A percentile compares a stretch with the other conserved stretches of the same genome.
Conservation (phyloP, 37 sponge, comb jelly and placozoan genomes). For the Haliclona indistincta region DNA sequence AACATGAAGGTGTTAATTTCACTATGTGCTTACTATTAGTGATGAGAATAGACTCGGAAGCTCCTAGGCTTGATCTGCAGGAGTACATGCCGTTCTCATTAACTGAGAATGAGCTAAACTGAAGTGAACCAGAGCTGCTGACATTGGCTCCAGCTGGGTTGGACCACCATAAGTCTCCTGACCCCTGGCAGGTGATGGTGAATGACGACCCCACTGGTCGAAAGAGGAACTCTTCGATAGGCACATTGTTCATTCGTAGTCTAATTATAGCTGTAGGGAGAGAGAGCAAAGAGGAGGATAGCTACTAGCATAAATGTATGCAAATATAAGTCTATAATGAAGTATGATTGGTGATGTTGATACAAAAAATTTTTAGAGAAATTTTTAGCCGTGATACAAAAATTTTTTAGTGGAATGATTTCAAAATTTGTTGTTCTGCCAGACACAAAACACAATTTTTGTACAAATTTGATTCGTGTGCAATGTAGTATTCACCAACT, state of each 20-base stretch:
- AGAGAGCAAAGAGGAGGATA: background rate
- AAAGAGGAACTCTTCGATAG: background rate
- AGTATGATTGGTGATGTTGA: background rate
- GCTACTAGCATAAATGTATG: background rate
- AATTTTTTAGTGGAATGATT: too few relatives aligned
- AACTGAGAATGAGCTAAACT: background rate
- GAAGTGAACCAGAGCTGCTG: too few relatives aligned
- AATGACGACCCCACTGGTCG: background rate
- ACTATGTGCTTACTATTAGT: slow-evolving; percentile 14
- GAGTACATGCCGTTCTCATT: background rate
- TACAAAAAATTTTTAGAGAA: too few relatives aligned
- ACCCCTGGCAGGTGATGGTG: background rate
- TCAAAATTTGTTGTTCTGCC: too few relatives aligned
- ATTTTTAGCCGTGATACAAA: too few relatives aligned
- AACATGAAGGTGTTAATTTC: background rate
- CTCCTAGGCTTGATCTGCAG: background rate
- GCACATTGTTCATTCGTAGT: background rate
- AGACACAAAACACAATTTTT: too few relatives aligned
- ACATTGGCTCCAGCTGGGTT: background rate
- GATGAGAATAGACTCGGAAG: slow-evolving; percentile 1
- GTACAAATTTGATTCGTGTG: too few relatives aligned
- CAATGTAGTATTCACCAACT: too few relatives aligned
- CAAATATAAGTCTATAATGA: background rate
- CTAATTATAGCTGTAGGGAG: background rate
- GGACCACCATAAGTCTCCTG: background rate